A percentile compares a stretch with the other conserved stretches of the same genome.
Evolutionary conservation across 2,797 vertebrate genomes (phyloP).

Genomic region (Apogon hyalosoma): DNA sequence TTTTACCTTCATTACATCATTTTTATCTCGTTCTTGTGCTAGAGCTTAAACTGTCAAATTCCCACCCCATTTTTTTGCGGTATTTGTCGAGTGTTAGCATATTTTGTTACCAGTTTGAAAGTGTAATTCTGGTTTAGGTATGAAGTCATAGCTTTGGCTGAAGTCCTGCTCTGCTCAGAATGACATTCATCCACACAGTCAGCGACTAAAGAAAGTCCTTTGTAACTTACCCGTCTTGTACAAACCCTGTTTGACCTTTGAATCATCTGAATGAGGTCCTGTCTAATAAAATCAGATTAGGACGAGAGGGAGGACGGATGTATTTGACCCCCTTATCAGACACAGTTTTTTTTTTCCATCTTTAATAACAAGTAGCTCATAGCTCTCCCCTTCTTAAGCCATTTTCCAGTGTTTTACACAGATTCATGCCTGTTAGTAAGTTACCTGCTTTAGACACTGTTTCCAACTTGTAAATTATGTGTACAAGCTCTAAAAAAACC

Average conservation of each 20-base stretch:
- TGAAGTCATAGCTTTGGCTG: too few species aligned
- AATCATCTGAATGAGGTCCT: constrained; percentile 30
- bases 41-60: too few species aligned
- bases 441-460: not conserved
- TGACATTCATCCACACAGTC: not conserved
- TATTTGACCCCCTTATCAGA: not conserved
- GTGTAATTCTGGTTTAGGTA: not conserved
- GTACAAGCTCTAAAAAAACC: not conserved
- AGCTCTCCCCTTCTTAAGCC: not conserved
- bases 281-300: constrained; percentile 38
- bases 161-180: not conserved
- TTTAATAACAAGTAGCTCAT: not conserved
- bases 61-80: too few species aligned
- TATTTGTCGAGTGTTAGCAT: not conserved
- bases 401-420: not conserved
- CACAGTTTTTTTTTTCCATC: not conserved
- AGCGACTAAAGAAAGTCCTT: not conserved
- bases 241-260: constrained; percentile 42
- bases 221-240: constrained; percentile 28
- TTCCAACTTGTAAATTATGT: not conserved
- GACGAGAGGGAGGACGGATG: not conserved
- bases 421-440: not conserved
- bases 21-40: too few species aligned
- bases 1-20: too few species aligned
- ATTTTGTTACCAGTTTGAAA: not conserved